Base-by-base conservation (phyloP, 2,888 invertebrate genomes). In the Aspidiotus rigidus region DNA sequence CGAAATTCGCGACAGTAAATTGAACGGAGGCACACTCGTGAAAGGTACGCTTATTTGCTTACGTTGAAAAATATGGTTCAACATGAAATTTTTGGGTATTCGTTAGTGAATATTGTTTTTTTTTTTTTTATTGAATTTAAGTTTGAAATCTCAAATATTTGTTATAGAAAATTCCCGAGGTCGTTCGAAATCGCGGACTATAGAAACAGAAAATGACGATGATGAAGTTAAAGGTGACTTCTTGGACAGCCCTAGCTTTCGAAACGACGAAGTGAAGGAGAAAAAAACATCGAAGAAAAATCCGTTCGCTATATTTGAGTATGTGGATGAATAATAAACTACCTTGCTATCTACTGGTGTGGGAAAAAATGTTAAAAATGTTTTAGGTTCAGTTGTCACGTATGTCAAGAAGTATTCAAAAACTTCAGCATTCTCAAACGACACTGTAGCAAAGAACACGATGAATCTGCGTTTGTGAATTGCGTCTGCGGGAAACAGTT, bases 401-500 rank as follows among this genome's bases (percentile, higher is more conserved):
- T 77, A 10, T 82, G 82, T 75, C 74, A 79, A 16, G 77, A 78
- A 70, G 75, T 78, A 70, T 80, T 77, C 75, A 76, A 78, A 10
- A 82, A 81, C 73, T 83, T 82, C 81, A 81, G 81, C 72, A 79
- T 78, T 55, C 74, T 83, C 63, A 79, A 79, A 70, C 73, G 77
- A 0, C 82, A 83, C 72, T 79, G 78, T 72, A 77, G 79, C 71
- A 74, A 73, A 49, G 69, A 69, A 15, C 82, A 83, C 70, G 77
- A 79, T 53, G 76, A 76, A 41, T 72, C 77, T 49, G 80, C 82
- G 0, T 76, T 79, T 16, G 81, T 82, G 0, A 75, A 77, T 62
- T 83, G 82, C 73, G 75, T 76, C 42, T 82, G 82, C 73, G 82
- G 82, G 7, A 79, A 80, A 53, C 77, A 78, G 6, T 77, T 82